These are phyloP conservation scores for Drosophila putrida DNA, from an alignment of 2,888 invertebrate species.

Conservation along the genomic window DNA sequence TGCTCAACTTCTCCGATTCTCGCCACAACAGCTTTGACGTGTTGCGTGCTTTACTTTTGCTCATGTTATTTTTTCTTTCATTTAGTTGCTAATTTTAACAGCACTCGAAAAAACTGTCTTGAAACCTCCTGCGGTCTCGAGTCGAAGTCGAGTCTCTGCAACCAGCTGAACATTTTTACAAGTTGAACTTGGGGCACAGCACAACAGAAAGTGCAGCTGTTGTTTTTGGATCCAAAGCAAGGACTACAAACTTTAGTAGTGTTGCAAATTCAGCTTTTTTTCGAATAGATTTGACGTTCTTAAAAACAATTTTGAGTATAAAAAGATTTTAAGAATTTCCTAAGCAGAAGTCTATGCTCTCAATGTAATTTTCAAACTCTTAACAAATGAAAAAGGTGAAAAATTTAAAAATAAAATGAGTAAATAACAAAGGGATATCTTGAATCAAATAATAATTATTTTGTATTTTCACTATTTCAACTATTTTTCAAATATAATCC, in stretches of 20 bases:
- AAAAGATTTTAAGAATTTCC: too few relatives aligned
- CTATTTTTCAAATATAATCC: too few relatives aligned
- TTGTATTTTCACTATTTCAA: too few relatives aligned
- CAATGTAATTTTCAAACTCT: too few relatives aligned
- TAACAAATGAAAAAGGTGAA: too few relatives aligned
- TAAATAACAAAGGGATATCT: too few relatives aligned
- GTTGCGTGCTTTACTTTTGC: constrained; percentile 65
- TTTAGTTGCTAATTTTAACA: constrained; percentile 77
- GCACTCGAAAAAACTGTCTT: constrained; percentile 63
- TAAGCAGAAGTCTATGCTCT: too few relatives aligned
- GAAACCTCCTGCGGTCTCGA: constrained; percentile 82
- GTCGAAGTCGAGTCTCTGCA: constrained; percentile 37
- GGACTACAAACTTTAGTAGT: constrained; percentile 1
- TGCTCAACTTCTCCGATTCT: constrained; percentile 3
- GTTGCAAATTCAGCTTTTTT: too few relatives aligned
- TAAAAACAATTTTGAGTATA: too few relatives aligned
- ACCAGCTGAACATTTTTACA: constrained; percentile 65
- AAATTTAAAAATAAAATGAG: too few relatives aligned
- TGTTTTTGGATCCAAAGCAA: constrained; percentile 11
- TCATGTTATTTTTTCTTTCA: constrained; percentile 32
- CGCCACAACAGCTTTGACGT: constrained; percentile 42
- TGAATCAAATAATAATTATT: too few relatives aligned
- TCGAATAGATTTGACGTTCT: too few relatives aligned
- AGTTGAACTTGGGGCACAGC: constrained; percentile 29
- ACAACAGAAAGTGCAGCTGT: constrained; percentile 52